Evolutionary conservation across 2,888 invertebrate species (phyloP), one percentile per base, ranked within the genome.

Genomic region (Ommatoiulus sabulosus): DNA sequence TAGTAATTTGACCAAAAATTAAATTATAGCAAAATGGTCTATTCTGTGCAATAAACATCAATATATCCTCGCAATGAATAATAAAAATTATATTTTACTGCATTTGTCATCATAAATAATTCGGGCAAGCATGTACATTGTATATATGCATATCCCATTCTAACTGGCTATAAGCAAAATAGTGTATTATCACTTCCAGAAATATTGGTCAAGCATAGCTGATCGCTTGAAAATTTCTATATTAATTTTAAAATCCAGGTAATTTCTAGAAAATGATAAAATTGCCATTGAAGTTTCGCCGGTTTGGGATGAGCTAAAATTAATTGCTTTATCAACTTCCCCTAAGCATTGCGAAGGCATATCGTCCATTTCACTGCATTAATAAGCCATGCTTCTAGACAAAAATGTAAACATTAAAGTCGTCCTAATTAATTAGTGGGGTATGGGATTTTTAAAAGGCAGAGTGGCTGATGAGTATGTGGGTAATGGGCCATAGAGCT

Each of bases 381-480:
- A 63, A 72, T 24, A 72, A 72, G 72, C 72, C 15, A 17, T 72
- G n/a, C 24, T 72, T 10, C n/a, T 72, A 72, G 72, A 24, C 72
- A 24, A 24, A 72, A 20, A 20, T 72, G 72, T 7, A 24, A 24
- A 72, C 24, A 72, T 72, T 20, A n/a, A 52, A 24, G 72, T 72
- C 24, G 8, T 24, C n/a, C 72, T 72, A 72, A 24, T 52, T 52
- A 52, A 52, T 52, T 52, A 17, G 52, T 72, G 72, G 72, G 8
- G 24, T 24, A 24, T 24, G 3, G n/a, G 24, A 72, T 72, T 72
- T 72, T 72, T 10, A 52, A 63, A 72, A 72, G 72, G 72, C 72
- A 72, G 72, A 72, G 24, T 72, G 72, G 72, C 72, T 72, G 72
- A 72, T 72, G 72, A 72, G 72, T 72, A 72, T 72, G 72, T 72